These are phyloP conservation scores for Ganaspis brasiliensis DNA, from an alignment of 2,888 invertebrate species.

Conservation along the genomic window DNA sequence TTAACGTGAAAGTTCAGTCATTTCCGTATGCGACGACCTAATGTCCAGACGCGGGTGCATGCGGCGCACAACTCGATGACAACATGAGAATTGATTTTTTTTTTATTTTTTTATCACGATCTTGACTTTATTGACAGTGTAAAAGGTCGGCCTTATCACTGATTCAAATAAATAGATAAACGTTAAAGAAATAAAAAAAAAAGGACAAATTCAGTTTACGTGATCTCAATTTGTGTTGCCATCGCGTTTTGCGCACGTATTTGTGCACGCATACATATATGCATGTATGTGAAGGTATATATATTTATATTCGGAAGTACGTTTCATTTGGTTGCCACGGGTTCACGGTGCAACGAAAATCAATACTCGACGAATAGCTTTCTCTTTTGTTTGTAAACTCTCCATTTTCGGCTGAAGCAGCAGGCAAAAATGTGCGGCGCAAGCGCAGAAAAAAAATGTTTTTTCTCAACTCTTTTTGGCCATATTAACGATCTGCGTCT, in stretches of 20 bases:
- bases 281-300: conserved; percentile 44
- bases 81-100: conserved; percentile 5
- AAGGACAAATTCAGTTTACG: neutral
- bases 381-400: conserved; percentile 28
- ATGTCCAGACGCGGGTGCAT: conserved; percentile 42
- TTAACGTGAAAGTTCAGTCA: conserved; percentile 1
- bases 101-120: neutral
- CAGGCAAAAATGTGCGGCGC: conserved; percentile 37
- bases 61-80: neutral
- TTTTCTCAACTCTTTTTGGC: conserved; percentile 45
- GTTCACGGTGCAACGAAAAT: conserved; percentile 24
- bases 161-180: neutral
- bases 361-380: conserved; percentile 25
- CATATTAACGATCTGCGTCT: conserved; percentile 18
- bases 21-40: conserved; percentile 43
- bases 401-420: conserved; percentile 4
- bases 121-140: neutral
- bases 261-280: conserved; percentile 43
- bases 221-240: conserved; percentile 13
- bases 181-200: neutral
- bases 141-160: neutral
- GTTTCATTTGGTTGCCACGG: conserved; percentile 43
- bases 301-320: conserved; percentile 43
- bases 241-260: conserved; percentile 15
- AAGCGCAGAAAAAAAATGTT: conserved; percentile 46